Percentiles rank a stretch among this genome's conserved stretches.
Conservation (phyloP, 2,888 invertebrate species). For the Himalopsyche tibetana region DNA sequence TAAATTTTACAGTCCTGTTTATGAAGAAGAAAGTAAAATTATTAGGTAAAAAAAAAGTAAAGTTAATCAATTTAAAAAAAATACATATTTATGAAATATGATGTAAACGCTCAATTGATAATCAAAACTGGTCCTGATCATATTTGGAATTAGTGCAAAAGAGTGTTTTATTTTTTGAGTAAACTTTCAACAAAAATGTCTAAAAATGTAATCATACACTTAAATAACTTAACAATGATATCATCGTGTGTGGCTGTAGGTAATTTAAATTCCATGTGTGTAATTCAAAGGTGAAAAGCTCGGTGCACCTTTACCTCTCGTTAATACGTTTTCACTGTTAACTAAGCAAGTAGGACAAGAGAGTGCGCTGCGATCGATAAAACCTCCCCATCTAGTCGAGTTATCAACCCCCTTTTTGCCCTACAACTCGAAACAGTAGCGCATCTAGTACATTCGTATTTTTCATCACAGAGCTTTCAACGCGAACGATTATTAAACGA, state of each 20-base stretch:
- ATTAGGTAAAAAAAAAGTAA: too few species aligned
- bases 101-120: too few species aligned
- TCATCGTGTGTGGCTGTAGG: neutral
- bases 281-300: neutral
- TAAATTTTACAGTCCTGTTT: too few species aligned
- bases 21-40: too few species aligned
- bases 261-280: neutral
- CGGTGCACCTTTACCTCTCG: neutral
- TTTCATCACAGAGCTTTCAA: neutral
- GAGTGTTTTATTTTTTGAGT: too few species aligned
- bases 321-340: slow-evolving; percentile 36
- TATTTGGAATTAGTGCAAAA: too few species aligned
- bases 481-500: neutral
- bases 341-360: slow-evolving; percentile 30
- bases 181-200: too few species aligned
- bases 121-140: too few species aligned
- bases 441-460: neutral
- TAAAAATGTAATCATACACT: too few species aligned
- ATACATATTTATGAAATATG: too few species aligned
- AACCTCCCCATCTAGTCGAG: slow-evolving; percentile 14
- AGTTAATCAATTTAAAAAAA: too few species aligned
- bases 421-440: slow-evolving; percentile 6
- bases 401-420: neutral
- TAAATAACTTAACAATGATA: neutral
- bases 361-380: slow-evolving; percentile 13